Evolutionary conservation across 1,140 invertebrate species (phyloP).

Genomic region (Anastatus disparis): DNA sequence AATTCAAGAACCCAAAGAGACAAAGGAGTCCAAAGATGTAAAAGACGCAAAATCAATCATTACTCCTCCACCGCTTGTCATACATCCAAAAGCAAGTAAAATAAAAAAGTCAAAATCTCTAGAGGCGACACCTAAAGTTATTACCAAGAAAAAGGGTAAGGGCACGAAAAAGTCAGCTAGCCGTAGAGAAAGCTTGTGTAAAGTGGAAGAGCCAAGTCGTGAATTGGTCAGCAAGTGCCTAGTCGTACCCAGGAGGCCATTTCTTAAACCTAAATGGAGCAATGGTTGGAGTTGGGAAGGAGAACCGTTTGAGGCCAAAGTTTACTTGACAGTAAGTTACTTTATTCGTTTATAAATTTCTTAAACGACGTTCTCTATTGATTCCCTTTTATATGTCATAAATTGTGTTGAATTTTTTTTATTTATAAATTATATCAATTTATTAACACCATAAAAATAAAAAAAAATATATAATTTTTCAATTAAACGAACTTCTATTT

Average conservation of each 20-base stretch:
- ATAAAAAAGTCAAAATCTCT: no score
- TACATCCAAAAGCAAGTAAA: no score
- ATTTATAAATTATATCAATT: no score
- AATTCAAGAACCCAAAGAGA: not conserved
- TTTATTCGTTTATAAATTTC: no score
- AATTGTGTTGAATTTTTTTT: no score
- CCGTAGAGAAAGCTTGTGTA: conserved; percentile 48
- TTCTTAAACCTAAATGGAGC: conserved; percentile 80
- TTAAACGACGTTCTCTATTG: no score
- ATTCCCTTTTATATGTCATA: no score
- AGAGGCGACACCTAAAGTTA: not conserved
- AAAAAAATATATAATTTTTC: no score
- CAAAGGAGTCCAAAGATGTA: not conserved
- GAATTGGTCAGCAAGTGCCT: conserved; percentile 53
- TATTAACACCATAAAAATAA: no score
- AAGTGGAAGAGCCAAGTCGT: conserved; percentile 50
- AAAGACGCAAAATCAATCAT: conserved; percentile 2
- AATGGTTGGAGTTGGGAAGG: conserved; percentile 94
- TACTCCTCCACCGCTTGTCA: no score
- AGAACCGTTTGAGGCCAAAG: conserved; percentile 82
- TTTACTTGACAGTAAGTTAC: conserved; percentile 85
- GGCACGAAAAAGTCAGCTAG: conserved; percentile 50
- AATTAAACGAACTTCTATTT: no score
- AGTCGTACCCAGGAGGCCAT: conserved; percentile 58
- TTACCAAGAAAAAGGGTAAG: conserved; percentile 41